Evolutionary conservation across 2,113 vertebrate genomes (phyloP).

Genomic region (Thryonomys swinderianus): DNA sequence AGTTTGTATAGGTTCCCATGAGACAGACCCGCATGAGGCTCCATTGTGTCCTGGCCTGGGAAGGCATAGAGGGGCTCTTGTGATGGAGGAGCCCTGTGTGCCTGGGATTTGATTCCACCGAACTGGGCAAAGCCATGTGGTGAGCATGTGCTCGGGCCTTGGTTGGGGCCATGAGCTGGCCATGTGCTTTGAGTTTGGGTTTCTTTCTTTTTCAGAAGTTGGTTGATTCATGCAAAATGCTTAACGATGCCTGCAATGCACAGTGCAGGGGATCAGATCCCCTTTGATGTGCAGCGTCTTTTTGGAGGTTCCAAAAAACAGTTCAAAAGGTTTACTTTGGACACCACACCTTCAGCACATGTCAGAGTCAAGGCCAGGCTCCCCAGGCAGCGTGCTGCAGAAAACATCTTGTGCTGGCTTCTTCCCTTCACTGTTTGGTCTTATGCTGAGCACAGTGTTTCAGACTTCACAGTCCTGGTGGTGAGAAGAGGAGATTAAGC

Average conservation of each 20-base stretch:
- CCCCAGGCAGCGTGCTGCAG: neutral
- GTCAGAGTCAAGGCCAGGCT: conserved; percentile 50
- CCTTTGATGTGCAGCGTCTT: conserved; percentile 67
- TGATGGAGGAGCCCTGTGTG: rapidly evolving
- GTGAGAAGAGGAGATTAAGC: conserved; percentile 1
- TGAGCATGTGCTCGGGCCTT: conserved; percentile 29
- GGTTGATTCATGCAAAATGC: conserved; percentile 71
- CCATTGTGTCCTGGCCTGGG: conserved; percentile 41
- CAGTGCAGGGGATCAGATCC: neutral
- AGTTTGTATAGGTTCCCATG: neutral
- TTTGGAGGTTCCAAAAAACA: conserved; percentile 73
- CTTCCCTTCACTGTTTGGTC: conserved; percentile 30
- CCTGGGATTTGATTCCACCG: neutral
- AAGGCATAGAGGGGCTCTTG: neutral
- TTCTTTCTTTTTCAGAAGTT: conserved; percentile 72
- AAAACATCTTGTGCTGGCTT: conserved; percentile 44
- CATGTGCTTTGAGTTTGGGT: conserved; percentile 69
- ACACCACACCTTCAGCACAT: conserved; percentile 47
- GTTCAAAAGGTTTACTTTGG: conserved; percentile 75
- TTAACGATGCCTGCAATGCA: conserved; percentile 57
- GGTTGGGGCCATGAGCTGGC: neutral
- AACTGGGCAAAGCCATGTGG: conserved; percentile 59
- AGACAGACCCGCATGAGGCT: conserved; percentile 25
- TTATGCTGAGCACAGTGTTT: conserved; percentile 56
- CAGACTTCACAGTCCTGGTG: conserved; percentile 40